phyloP scores from a whole-genome alignment of 2,888 invertebrate genomes.

The Noctua pronuba region DNA sequence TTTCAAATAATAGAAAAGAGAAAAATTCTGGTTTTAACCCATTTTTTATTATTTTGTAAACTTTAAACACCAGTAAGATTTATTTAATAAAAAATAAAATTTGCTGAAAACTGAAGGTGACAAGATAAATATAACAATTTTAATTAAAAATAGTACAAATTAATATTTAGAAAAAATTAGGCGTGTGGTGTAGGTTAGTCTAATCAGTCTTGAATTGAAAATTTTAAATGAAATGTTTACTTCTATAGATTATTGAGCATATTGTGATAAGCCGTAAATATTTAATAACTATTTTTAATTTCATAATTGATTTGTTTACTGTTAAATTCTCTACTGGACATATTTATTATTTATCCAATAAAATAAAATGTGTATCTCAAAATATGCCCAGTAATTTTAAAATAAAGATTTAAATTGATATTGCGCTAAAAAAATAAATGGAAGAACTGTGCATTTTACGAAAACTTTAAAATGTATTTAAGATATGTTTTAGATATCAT shows the following conservation, averaged over 20 bases:
- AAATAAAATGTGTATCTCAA: constrained; percentile 16
- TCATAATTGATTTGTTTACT: constrained; percentile 49
- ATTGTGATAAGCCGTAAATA: constrained; percentile 74
- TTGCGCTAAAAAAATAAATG: constrained; percentile 66
- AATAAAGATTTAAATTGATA: constrained; percentile 62
- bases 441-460: constrained; percentile 70
- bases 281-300: constrained; percentile 40
- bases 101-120: too few relatives aligned
- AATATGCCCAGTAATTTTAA: constrained; percentile 40
- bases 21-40: neutral
- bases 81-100: neutral
- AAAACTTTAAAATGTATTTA: constrained; percentile 61
- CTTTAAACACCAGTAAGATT: neutral
- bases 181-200: constrained; percentile 79
- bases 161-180: constrained; percentile 37
- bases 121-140: constrained; percentile 27
- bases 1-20: neutral
- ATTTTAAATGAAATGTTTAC: constrained; percentile 70
- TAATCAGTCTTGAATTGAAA: constrained; percentile 89
- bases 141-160: constrained; percentile 9
- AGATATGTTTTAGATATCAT: constrained; percentile 77
- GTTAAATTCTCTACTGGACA: constrained; percentile 35
- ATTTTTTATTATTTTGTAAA: neutral
- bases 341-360: constrained; percentile 7
- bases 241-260: constrained; percentile 78